phyloP scores from a whole-genome alignment of 2,888 invertebrate species.

The Alviniconcha strummeri region DNA sequence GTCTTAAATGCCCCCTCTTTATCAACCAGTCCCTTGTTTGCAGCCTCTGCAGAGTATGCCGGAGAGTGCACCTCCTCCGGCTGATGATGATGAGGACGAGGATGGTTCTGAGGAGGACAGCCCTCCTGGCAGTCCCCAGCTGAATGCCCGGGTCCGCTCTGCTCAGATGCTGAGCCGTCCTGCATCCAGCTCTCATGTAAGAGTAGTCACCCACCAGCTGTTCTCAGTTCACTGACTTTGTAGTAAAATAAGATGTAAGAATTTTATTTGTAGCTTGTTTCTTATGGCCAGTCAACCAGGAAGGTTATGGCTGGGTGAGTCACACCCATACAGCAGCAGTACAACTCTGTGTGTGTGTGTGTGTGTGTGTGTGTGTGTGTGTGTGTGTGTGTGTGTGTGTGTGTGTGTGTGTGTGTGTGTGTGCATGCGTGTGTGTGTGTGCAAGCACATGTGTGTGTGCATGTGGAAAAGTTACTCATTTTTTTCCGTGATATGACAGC shows the following conservation, averaged over 20 bases:
- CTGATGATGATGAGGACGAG: conserved; percentile 51
- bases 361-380: background rate
- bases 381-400: background rate
- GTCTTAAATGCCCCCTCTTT: too few species aligned
- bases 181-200: background rate
- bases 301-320: background rate
- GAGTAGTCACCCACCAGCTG: background rate
- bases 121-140: conserved; percentile 16
- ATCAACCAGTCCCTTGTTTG: background rate
- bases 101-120: conserved; percentile 55
- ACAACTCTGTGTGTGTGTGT: too few species aligned
- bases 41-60: conserved; percentile 69
- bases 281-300: background rate
- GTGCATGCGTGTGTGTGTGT: conserved; percentile 4
- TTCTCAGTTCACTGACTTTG: too few species aligned
- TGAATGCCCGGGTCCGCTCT: background rate
- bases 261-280: too few species aligned
- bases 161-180: background rate
- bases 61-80: conserved; percentile 48
- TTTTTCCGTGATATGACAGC: too few species aligned
- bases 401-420: background rate
- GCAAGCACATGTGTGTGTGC: background rate
- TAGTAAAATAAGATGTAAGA: background rate
- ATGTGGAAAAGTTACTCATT: background rate
- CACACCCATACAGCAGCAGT: too few species aligned